These are phyloP conservation scores for Artibeus lituratus DNA, from an alignment of 2,797 vertebrate genomes.

Conservation along the genomic window DNA sequence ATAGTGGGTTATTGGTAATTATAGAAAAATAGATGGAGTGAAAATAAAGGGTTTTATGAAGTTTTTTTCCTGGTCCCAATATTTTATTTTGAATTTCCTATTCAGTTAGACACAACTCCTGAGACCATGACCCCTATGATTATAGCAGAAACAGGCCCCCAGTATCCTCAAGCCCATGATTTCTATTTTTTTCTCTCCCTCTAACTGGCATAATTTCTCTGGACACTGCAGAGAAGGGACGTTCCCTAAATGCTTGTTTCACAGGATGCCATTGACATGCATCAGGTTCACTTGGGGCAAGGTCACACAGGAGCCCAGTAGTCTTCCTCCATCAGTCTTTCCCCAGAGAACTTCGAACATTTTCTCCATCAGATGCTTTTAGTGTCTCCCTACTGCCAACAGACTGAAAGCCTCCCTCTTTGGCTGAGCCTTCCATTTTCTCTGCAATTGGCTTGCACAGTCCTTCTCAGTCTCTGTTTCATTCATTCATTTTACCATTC, in stretches of 20 bases:
- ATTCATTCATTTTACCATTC: not conserved
- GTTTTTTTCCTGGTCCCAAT: slow-evolving; percentile 16
- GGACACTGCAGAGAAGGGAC: slow-evolving; percentile 18
- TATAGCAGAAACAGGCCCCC: slow-evolving; percentile 54
- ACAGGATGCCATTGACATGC: not conserved
- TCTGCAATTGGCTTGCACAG: not conserved
- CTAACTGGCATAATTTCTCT: slow-evolving; percentile 51
- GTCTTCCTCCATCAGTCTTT: not conserved
- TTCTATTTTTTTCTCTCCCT: slow-evolving; percentile 46
- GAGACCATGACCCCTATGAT: slow-evolving; percentile 32
- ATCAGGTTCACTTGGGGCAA: not conserved
- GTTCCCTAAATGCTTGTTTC: slow-evolving; percentile 40
- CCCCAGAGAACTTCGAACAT: not conserved
- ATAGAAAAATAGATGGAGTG: slow-evolving; percentile 49
- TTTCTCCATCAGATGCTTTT: not conserved
- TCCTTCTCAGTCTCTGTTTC: not conserved
- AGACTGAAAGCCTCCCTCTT: not conserved
- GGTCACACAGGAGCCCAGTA: not conserved
- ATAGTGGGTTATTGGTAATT: slow-evolving; percentile 80
- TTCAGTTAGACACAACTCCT: not conserved
- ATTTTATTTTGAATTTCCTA: slow-evolving; percentile 41
- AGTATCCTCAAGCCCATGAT: not conserved
- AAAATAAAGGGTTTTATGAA: slow-evolving; percentile 51
- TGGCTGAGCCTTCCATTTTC: not conserved
- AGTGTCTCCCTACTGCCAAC: not conserved